Percentiles rank a stretch among this genome's conserved stretches.
Conservation (phyloP, 1,140 invertebrate species). For the Ridgeia piscesae region DNA sequence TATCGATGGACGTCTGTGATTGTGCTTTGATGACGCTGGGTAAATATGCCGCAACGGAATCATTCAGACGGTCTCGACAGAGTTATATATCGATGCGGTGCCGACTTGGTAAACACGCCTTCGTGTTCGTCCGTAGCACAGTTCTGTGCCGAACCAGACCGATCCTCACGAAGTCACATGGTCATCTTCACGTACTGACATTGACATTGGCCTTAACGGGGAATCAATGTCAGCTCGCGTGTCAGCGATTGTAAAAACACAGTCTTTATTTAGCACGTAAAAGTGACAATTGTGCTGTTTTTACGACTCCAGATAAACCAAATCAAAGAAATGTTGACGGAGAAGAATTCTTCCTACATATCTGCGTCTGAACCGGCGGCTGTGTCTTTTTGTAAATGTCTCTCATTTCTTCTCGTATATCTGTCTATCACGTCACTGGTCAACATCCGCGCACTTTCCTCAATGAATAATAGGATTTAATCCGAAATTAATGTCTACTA, state of each 20-base stretch:
- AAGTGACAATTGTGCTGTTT: too few species aligned
- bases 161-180: too few species aligned
- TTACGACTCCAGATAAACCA: too few species aligned
- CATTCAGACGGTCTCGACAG: neutral
- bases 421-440: neutral
- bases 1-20: neutral
- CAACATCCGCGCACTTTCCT: neutral
- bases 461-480: neutral
- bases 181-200: too few species aligned
- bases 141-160: too few species aligned
- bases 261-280: too few species aligned
- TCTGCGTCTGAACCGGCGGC: neutral
- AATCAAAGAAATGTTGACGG: neutral
- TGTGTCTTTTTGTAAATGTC: neutral
- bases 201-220: too few species aligned
- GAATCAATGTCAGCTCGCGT: too few species aligned
- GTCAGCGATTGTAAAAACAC: too few species aligned
- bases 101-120: too few species aligned
- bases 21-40: neutral
- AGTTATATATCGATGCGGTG: neutral
- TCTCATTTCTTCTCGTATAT: neutral
- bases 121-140: too few species aligned
- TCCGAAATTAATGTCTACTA: slow-evolving; percentile 1
- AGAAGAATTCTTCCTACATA: neutral
- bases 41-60: neutral